phyloP scores from a whole-genome alignment of 1,140 invertebrate species.

The Nephila pilipes region DNA sequence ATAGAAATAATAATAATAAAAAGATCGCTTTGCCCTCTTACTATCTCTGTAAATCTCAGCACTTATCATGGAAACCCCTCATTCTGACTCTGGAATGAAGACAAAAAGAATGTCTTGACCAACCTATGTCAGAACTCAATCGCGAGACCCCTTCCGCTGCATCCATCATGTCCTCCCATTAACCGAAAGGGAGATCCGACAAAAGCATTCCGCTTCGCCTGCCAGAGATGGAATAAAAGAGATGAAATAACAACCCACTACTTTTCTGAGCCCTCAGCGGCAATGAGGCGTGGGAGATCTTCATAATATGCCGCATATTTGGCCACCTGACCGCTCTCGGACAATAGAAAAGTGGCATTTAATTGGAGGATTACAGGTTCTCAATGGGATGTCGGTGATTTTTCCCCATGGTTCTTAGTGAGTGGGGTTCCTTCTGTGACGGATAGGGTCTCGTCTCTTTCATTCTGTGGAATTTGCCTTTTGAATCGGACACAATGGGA shows the following conservation, averaged over 20 bases:
- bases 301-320: conserved; percentile 16
- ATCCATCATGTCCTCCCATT: background rate
- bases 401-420: background rate
- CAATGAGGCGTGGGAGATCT: conserved; percentile 4
- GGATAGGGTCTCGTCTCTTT: background rate
- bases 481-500: background rate
- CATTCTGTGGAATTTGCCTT: background rate
- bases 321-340: conserved; percentile 11
- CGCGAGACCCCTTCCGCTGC: background rate
- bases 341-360: background rate
- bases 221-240: background rate
- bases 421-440: background rate
- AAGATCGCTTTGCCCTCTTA: too few species aligned
- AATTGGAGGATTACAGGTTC: background rate
- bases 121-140: background rate
- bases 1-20: too few species aligned
- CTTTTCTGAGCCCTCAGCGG: background rate
- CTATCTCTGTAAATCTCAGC: too few species aligned
- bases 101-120: too few species aligned
- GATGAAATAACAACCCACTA: conserved; percentile 31
- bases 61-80: too few species aligned
- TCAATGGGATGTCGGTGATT: background rate
- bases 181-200: background rate
- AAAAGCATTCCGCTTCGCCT: background rate
- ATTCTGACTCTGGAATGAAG: too few species aligned